Evolutionary conservation across 23 tunicate genomes (phyloP), one percentile per base, ranked within the genome.

Genomic region (Ascidia mentula): DNA sequence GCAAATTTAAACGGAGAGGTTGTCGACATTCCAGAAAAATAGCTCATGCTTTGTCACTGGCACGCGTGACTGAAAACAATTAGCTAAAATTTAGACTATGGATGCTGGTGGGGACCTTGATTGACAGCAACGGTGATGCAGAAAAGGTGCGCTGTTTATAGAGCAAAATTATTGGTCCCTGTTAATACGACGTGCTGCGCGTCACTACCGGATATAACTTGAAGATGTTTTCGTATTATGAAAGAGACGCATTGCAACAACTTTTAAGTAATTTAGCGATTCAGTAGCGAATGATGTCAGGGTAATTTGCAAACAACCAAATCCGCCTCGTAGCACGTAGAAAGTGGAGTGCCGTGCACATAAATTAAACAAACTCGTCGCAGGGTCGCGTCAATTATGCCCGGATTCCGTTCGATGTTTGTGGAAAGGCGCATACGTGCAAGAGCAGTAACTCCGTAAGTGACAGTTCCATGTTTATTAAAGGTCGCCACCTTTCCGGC

Each of bases 401-500:
- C 28, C 1, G 65, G 65, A 53, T 53, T 53, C 24, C 24, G 22
- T 26, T 9, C 24, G 4, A 26, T 20, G 13, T 53, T 26, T 53
- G 22, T 53, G 65, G 22, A 9, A 26, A 20, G 4, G 24, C 65
- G 13, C 12, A 53, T 26, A 26, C 65, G 4, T 53, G 65, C 65
- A 53, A 20, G 65, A 53, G 65, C 65, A 53, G 65, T 53, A 53
- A 53, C 65, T 53, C 13, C 65, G 65, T 53, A 53, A 53, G 65
- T 53, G 65, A 53, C 65, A 53, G 65, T 53, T 53, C 24, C 65
- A 53, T 53, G 65, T 53, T 53, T 53, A 53, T 53, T 53, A 53
- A 53, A 53, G 65, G 65, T 53, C 65, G 65, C 65, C 65, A 53
- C 65, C 65, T 53, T 53, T 53, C 65, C 65, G 65, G 65, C 65